Base-by-base conservation (phyloP, 2,797 vertebrate genomes). In the Pseudomugil tenellus region DNA sequence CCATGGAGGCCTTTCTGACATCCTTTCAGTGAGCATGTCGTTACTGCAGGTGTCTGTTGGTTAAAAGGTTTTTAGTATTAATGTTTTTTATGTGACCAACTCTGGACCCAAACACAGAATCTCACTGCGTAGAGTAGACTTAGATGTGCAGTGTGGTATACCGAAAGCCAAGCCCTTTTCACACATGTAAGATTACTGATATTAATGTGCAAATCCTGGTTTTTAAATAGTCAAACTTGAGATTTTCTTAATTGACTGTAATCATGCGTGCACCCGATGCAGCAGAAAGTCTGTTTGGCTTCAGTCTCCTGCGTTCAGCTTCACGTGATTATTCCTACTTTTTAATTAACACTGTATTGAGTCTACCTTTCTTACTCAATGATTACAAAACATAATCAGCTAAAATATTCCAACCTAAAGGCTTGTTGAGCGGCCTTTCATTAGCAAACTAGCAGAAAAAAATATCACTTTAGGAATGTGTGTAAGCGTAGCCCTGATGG, bases 1-100 rank as follows among this genome's bases (percentile, higher is more conserved):
- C 80, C 86, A 79, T 41, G 70, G 89, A 90, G 84, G 89, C 91
- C 91, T 91, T 92, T 83, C 75, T 78, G 79, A 88, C 77, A 6
- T 49, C 35, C 64, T 54, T 68, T 85, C 73, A 79, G 76, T 64
- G 52, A 90, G 70, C 80, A 67, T 77, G 77, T 86, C 84, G 69
- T 76, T 76, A 70, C 79, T 77, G 73, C 76, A 73, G 73, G 65
- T 52, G 63, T 70, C 68, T 62, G 52, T 67, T 57, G 61, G 58
- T 60, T 63, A 68, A 35, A 59, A 82, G 75, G 72, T 67, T 79
- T 77, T 84, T 59, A 82, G 83, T 83, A 70, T 76, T 67, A 61
- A 66, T 25, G 8, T 73, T 63, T 85, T 46, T 66, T 61, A 39
- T 72, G 46, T 32, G 59, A 74, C 23, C 28, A 61, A 70, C 66